Base-by-base conservation (phyloP, 1,140 invertebrate species). In the Halictus rubicundus region DNA sequence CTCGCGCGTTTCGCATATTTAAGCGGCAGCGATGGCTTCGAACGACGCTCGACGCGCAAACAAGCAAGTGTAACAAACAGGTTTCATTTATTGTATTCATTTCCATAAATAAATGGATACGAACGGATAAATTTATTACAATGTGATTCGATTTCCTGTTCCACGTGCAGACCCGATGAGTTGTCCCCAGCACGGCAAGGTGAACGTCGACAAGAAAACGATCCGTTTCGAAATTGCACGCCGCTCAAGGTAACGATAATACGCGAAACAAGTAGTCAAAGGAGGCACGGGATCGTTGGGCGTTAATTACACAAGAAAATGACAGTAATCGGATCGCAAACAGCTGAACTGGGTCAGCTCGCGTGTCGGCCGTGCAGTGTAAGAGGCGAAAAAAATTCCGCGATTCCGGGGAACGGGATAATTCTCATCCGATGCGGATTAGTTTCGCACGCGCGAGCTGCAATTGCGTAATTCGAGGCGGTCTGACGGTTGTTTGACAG, bases 1-100 rank as follows among this genome's bases (percentile, higher is more conserved):
- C 72, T 77, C 80, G 63, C 77, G 39, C 77, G 71, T 27, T 4
- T 68, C 32, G 78, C 82, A 81, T 85, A 77, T 81, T 73, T 70
- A 68, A 80, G 64, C 42, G 42, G 46, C 61, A 61, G 66, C 42
- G 57, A 69, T 21, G 42, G 68, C 1, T 42, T 25, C 19, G 65
- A 60, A 39, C 57, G 23, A 37, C 12, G 8, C 32, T 0, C 7
- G 32, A 27, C 32, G 27, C 37, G 39, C 25, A 32, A 10, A 9
- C 3, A 14, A 1, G 9, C 3, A 60, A 25, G 14, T 14, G 4
- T 60, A 27, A 14, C 21, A 59, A 23, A 32, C 32, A 2, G 32
- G 32, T 32, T 32, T 32, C 3, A 32, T 32, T 32, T 32, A 32
- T 32, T 32, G 32, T 2, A 32, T 5, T 1, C 1, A 32, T 32